These are phyloP conservation scores for Macrochelys suwanniensis DNA, from an alignment of 2,797 vertebrate species.

Conservation along the genomic window DNA sequence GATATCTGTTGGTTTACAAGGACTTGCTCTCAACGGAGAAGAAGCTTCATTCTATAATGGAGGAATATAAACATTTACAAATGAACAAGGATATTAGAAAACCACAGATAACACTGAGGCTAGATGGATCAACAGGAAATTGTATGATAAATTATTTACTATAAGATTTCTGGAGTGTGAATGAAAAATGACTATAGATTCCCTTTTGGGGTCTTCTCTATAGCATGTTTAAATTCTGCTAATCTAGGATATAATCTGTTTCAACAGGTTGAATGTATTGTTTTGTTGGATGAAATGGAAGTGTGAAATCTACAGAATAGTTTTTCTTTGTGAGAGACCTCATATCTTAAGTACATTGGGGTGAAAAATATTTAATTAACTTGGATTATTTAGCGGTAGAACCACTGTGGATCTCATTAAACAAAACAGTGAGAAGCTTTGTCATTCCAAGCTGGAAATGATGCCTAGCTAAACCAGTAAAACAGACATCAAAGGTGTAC, in stretches of 20 bases:
- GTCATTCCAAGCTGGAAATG: conserved; percentile 73
- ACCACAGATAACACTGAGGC: conserved; percentile 4
- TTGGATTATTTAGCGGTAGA: conserved; percentile 31
- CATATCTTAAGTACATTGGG: conserved; percentile 17
- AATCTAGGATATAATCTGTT: conserved; percentile 42
- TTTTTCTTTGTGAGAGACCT: conserved; percentile 38
- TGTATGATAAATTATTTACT: conserved; percentile 56
- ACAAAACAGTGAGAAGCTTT: conserved; percentile 68
- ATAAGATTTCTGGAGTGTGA: conserved; percentile 47
- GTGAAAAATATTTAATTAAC: conserved; percentile 31
- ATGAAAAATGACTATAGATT: conserved; percentile 23
- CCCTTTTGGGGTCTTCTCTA: conserved; percentile 24
- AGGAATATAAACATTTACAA: conserved; percentile 32
- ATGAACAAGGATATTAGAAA: not conserved
- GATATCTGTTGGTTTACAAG: conserved; percentile 17
- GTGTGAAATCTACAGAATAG: conserved; percentile 10
- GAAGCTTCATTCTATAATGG: not conserved
- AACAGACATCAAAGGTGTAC: conserved; percentile 77
- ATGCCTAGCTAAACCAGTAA: conserved; percentile 68
- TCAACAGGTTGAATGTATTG: conserved; percentile 57
- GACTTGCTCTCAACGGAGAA: not conserved
- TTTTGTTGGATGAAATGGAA: conserved; percentile 49
- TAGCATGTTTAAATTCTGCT: conserved; percentile 53
- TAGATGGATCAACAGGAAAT: conserved; percentile 50
- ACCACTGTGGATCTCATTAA: conserved; percentile 68